Evolutionary conservation across 2,888 invertebrate genomes (phyloP).

Genomic region (Nasonia oneida): DNA sequence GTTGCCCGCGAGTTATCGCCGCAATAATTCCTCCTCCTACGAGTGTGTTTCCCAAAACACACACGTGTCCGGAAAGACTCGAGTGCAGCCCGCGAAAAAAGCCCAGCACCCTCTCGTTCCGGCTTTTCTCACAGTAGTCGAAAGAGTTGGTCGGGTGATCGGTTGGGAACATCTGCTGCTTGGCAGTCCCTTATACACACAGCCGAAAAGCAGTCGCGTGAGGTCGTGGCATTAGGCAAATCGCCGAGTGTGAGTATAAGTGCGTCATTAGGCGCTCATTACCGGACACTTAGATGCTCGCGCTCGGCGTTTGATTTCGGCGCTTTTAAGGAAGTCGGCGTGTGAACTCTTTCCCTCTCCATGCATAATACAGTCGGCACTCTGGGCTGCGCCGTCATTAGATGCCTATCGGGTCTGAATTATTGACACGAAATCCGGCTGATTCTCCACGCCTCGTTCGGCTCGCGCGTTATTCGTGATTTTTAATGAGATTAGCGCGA

Average conservation of each 20-base stretch:
- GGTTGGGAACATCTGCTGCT: slow-evolving; percentile 42
- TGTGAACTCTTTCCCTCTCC: neutral
- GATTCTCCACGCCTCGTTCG: slow-evolving; percentile 30
- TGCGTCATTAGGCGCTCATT: slow-evolving; percentile 39
- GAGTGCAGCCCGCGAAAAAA: slow-evolving; percentile 11
- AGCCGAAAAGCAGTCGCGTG: slow-evolving; percentile 23
- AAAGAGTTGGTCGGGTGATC: slow-evolving; percentile 22
- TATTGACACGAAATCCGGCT: slow-evolving; percentile 41
- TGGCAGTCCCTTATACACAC: neutral
- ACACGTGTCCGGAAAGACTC: slow-evolving; percentile 5
- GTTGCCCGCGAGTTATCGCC: neutral
- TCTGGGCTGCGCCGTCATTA: neutral
- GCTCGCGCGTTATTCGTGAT: neutral
- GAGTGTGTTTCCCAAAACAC: slow-evolving; percentile 29
- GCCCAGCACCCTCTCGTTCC: neutral
- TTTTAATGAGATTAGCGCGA: slow-evolving; percentile 24
- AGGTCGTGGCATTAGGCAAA: slow-evolving; percentile 41
- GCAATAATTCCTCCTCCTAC: neutral
- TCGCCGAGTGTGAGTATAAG: neutral
- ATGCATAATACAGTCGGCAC: neutral
- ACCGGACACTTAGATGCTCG: slow-evolving; percentile 33
- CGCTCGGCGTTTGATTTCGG: slow-evolving; percentile 32
- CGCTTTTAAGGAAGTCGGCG: slow-evolving; percentile 30
- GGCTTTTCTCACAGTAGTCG: slow-evolving; percentile 51
- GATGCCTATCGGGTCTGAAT: slow-evolving; percentile 39